Base-by-base conservation (phyloP, 1,140 invertebrate species). In the Drosophila fuyamai region DNA sequence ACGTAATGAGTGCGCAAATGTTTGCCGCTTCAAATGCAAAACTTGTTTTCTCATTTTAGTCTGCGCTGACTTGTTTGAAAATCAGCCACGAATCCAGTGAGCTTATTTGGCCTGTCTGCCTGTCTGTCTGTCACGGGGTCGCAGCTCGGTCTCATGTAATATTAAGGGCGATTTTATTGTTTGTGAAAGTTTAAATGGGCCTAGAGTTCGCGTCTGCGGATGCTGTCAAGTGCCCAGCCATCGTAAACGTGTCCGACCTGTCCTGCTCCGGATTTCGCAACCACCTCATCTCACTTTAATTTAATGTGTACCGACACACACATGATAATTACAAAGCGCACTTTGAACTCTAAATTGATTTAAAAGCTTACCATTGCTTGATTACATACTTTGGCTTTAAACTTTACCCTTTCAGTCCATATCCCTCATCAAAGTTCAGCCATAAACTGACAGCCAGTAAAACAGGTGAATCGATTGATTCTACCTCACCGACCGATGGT, bases 151-250 rank as follows among this genome's bases (percentile, higher is more conserved):
- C 74, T 85, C 53, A 85, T 85, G 76, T 78, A 79, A 85, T 71
- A 86, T 85, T 74, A 16, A 85, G 46, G 23, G 61, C 54, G 68
- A 78, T 58, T 70, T 85, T 78, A 85, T 81, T 85, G 78, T 71
- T 71, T 75, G 60, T 65, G 61, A 81, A 84, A 81, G 68, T 77
- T 73, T 44, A 71, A 84, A 80, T 80, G 81, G 67, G 62, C 50
- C 48, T 53, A 48, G 23, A 58, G 51, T 40, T 62, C 41, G 44
- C 56, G 44, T 44, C 44, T 55, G 54, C 71, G 50, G 66, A 46
- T 41, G 71, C 76, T 84, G 76, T 76, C 76, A 76, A 71, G 53
- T 44, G 48, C 50, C 43, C 12, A 51, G 46, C 68, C 63, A 63
- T 35, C 46, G 63, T 32, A 46, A 50, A 58, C 60, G 46, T 65